Evolutionary conservation across 2,797 vertebrate species (phyloP).

Genomic region (Pangasius larnaudii): DNA sequence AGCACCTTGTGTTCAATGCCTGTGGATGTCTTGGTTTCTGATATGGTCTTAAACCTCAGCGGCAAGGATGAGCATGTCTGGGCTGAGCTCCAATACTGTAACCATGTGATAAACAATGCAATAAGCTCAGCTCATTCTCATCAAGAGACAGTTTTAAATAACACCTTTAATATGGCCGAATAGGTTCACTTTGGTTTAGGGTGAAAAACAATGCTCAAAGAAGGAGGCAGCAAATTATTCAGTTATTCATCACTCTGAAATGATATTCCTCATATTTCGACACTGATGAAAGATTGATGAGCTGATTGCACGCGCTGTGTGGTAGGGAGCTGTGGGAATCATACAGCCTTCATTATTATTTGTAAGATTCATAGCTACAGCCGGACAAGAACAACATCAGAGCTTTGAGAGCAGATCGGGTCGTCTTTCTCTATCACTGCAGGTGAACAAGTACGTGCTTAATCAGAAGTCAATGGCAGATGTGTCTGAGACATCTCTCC

Average conservation of each 20-base stretch:
- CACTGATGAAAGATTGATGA: constrained; percentile 61
- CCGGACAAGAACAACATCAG: constrained; percentile 34
- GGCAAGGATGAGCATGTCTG: constrained; percentile 13
- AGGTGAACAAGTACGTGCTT: constrained; percentile 1
- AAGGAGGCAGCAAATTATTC: constrained; percentile 21
- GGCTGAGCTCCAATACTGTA: constrained; percentile 4
- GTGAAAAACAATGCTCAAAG: neutral
- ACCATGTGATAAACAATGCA: constrained; percentile 29
- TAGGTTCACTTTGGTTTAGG: constrained; percentile 5
- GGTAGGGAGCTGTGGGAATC: constrained; percentile 42
- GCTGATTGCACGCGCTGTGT: constrained; percentile 48
- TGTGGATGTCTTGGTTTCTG: neutral
- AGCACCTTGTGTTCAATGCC: neutral
- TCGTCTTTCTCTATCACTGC: neutral
- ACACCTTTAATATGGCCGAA: constrained; percentile 27
- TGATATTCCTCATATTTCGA: constrained; percentile 51
- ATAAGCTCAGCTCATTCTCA: constrained; percentile 16
- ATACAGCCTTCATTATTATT: constrained; percentile 49
- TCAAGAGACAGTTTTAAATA: constrained; percentile 13
- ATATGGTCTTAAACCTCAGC: constrained; percentile 1
- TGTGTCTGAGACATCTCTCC: neutral
- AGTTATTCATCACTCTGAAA: constrained; percentile 46
- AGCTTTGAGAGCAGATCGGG: constrained; percentile 10
- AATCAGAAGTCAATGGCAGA: neutral
- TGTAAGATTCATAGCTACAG: constrained; percentile 12